Evolutionary conservation across 35 echinoderm and acorn worm species (phyloP).

Genomic region (Ophioderma brevispina): DNA sequence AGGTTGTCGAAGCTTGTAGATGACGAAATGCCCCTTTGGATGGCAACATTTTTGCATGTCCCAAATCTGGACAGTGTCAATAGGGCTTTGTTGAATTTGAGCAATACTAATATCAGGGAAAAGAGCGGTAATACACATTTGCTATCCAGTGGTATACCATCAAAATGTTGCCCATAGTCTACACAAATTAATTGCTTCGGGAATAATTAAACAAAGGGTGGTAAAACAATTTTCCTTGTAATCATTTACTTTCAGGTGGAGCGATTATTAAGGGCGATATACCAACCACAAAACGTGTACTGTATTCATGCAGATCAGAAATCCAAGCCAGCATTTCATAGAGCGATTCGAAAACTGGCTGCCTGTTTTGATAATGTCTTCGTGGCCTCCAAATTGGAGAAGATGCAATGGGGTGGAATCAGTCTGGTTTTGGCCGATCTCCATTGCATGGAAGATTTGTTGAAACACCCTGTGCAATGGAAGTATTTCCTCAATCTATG

Average conservation of each 20-base stretch:
- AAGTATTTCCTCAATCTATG: constrained; percentile 75
- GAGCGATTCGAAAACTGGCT: constrained; percentile 38
- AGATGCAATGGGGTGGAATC: constrained; percentile 48
- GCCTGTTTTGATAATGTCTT: constrained; percentile 74
- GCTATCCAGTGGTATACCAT: no score
- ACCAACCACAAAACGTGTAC: constrained; percentile 81
- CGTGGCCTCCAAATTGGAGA: constrained; percentile 40
- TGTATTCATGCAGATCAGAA: constrained; percentile 68
- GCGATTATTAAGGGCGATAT: constrained; percentile 63
- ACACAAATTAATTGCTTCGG: no score
- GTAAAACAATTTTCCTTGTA: no score
- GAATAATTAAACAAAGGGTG: no score
- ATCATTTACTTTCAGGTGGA: constrained; percentile 28
- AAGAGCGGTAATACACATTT: no score
- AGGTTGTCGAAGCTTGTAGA: no score
- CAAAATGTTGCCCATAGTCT: no score
- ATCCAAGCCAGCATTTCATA: constrained; percentile 32
- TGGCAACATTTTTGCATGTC: no score
- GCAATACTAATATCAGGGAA: no score
- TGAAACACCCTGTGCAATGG: constrained; percentile 43
- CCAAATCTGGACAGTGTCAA: no score
- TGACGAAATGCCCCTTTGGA: no score
- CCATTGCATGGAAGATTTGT: constrained; percentile 60
- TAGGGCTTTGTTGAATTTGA: no score
- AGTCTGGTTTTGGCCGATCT: constrained; percentile 51